Evolutionary conservation across 2,888 invertebrate genomes (phyloP).

Genomic region (Zootermopsis nevadensis): DNA sequence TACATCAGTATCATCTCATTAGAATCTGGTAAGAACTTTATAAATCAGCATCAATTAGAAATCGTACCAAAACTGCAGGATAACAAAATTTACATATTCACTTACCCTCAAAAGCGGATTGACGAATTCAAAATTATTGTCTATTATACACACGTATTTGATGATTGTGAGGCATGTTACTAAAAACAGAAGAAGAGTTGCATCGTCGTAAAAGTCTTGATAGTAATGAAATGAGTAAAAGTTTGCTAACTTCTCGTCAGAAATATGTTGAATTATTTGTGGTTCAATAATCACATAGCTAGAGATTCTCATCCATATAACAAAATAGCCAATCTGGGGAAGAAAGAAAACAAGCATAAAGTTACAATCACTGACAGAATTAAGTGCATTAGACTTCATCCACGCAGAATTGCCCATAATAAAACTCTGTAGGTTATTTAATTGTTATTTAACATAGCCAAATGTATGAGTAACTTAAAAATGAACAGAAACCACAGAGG

Average conservation of each 20-base stretch:
- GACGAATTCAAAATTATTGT: constrained; percentile 84
- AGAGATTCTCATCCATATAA: constrained; percentile 65
- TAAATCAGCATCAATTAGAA: background rate
- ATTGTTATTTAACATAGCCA: too few species aligned
- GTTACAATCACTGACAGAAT: too few species aligned
- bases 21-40: background rate
- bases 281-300: constrained; percentile 61
- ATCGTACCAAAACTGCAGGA: background rate
- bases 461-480: too few species aligned
- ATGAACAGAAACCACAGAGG: too few species aligned
- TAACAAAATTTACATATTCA: background rate
- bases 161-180: constrained; percentile 78
- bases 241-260: constrained; percentile 65
- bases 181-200: constrained; percentile 73
- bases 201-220: constrained; percentile 69
- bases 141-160: constrained; percentile 80
- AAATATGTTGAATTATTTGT: constrained; percentile 62
- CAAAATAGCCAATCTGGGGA: constrained; percentile 56
- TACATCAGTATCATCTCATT: background rate
- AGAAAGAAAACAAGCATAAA: background rate
- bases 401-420: too few species aligned
- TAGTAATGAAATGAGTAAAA: constrained; percentile 72
- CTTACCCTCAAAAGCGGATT: constrained; percentile 70
- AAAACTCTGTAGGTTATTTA: too few species aligned
- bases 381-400: too few species aligned